These are phyloP conservation scores for Caenorhabditis drosophilae DNA, from an alignment of 2,888 invertebrate genomes.

Conservation along the genomic window DNA sequence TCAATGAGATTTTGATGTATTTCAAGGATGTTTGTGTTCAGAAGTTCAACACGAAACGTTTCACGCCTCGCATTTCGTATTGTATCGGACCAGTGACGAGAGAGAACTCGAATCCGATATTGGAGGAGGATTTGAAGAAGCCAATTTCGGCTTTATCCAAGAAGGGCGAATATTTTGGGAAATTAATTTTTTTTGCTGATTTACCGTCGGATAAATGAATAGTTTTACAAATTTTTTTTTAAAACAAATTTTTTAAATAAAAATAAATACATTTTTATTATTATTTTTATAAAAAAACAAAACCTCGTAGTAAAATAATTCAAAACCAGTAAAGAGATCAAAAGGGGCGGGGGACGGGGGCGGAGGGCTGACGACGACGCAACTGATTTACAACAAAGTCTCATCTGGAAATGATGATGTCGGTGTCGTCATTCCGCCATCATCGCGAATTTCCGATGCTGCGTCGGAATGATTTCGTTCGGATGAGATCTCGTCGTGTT, in stretches of 20 bases:
- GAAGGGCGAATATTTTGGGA: neutral
- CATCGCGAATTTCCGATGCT: slow-evolving; percentile 5
- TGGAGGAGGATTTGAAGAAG: neutral
- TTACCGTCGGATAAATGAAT: no score
- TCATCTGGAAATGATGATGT: slow-evolving; percentile 31
- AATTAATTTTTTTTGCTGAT: neutral
- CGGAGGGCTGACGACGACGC: no score
- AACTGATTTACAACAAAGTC: slow-evolving; percentile 26
- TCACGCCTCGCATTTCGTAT: neutral
- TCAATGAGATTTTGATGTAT: slow-evolving; percentile 12
- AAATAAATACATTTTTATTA: no score
- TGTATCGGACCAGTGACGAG: neutral
- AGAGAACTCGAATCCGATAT: neutral
- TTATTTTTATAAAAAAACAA: no score
- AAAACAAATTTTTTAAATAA: neutral
- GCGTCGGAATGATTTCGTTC: no score
- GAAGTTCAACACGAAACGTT: neutral
- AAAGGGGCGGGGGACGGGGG: no score
- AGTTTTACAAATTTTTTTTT: no score
- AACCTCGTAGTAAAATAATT: no score
- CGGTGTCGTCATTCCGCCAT: slow-evolving; percentile 15
- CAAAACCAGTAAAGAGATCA: no score
- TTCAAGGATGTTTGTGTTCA: slow-evolving; percentile 1
- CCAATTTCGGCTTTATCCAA: neutral
- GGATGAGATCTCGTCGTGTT: slow-evolving; percentile 17